Conservation (phyloP, 30 jellyfish, hydroid and myxozoan genomes). For the Aurelia sp. region DNA sequence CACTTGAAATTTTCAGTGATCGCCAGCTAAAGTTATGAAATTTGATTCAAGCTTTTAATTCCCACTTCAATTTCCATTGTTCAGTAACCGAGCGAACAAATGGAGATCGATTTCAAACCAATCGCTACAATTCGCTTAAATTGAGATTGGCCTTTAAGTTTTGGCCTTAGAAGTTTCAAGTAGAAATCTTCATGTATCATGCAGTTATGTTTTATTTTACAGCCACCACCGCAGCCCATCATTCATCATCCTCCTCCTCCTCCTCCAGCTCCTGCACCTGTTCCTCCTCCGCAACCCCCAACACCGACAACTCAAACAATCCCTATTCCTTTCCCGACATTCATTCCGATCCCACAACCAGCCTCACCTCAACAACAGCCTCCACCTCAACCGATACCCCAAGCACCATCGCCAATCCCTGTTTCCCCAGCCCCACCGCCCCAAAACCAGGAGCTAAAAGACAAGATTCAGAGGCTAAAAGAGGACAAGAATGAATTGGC, state of each 20-base stretch:
- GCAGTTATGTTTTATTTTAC: neutral
- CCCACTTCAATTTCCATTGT: no score
- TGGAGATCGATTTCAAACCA: no score
- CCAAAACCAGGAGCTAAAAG: constrained; percentile 66
- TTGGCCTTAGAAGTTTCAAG: no score
- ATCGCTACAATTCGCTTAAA: no score
- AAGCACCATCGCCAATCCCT: constrained; percentile 55
- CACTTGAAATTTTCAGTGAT: no score
- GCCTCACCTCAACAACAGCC: constrained; percentile 61
- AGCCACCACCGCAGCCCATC: constrained; percentile 35
- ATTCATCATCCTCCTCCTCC: constrained; percentile 12
- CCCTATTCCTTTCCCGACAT: constrained; percentile 67
- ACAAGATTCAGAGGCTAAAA: constrained; percentile 54
- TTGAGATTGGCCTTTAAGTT: no score
- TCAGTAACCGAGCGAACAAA: no score
- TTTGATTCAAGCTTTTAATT: no score
- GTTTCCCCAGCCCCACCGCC: constrained; percentile 35
- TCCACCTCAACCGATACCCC: constrained; percentile 51
- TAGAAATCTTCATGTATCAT: neutral
- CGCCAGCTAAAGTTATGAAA: no score
- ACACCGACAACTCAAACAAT: constrained; percentile 43
- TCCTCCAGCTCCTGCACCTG: neutral
- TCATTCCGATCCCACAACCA: constrained; percentile 39
- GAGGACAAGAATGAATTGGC: constrained; percentile 67
- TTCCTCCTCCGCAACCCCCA: constrained; percentile 15